These are phyloP conservation scores for Crioceris asparagi DNA, from an alignment of 2,888 invertebrate genomes.

Conservation along the genomic window DNA sequence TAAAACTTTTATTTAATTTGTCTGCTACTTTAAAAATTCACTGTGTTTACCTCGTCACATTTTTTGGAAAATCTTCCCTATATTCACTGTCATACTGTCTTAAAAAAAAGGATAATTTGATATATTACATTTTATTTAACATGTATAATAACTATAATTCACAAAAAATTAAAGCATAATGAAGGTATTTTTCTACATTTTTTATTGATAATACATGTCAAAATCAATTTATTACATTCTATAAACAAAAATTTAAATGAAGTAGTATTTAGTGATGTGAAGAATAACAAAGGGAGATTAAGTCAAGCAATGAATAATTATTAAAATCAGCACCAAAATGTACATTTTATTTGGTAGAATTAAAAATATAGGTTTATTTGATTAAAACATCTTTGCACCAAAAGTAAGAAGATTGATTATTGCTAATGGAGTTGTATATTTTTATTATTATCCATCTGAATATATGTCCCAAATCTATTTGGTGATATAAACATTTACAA, in stretches of 20 bases:
- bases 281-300: not conserved
- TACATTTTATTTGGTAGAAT: slow-evolving; percentile 5
- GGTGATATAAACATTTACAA: too few relatives aligned
- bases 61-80: too few relatives aligned
- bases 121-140: slow-evolving; percentile 23
- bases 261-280: slow-evolving; percentile 16
- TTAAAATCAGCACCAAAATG: slow-evolving; percentile 10
- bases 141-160: slow-evolving; percentile 23
- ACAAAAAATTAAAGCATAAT: slow-evolving; percentile 25
- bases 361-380: not conserved
- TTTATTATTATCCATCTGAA: too few relatives aligned
- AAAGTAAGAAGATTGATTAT: not conserved
- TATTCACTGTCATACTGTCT: too few relatives aligned
- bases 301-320: slow-evolving; percentile 1
- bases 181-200: slow-evolving; percentile 16
- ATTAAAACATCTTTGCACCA: not conserved
- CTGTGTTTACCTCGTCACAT: too few relatives aligned
- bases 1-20: too few relatives aligned
- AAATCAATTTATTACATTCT: slow-evolving; percentile 15
- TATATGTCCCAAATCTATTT: too few relatives aligned
- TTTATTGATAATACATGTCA: slow-evolving; percentile 15
- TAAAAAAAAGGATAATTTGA: slow-evolving; percentile 3
- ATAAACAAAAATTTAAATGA: slow-evolving; percentile 13
- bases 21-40: too few relatives aligned
- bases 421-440: too few relatives aligned